Percentiles rank a stretch among this genome's conserved stretches.
phyloP scores from a whole-genome alignment of 2,797 vertebrate genomes.

The Alca torda region DNA sequence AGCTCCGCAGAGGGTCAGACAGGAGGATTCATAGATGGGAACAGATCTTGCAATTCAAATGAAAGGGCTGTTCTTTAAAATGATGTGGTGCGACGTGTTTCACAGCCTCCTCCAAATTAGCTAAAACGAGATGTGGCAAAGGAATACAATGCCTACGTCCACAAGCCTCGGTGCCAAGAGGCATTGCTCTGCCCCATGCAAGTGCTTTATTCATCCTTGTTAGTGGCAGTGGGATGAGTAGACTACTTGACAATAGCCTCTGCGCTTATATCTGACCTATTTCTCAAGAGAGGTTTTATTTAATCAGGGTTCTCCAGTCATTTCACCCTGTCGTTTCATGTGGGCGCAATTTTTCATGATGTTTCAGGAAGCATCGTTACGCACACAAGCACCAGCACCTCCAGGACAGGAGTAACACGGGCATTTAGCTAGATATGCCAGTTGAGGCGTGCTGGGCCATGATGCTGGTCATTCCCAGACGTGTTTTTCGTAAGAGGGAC shows the following conservation, averaged over 20 bases:
- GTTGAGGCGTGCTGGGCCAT: background rate
- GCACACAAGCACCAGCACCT: background rate
- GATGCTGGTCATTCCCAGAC: background rate
- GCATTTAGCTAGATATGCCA: background rate
- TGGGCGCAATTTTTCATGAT: background rate
- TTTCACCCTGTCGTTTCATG: background rate
- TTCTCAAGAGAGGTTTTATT: constrained; percentile 43
- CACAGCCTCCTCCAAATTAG: constrained; percentile 34
- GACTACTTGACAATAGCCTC: constrained; percentile 59
- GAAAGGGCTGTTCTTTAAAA: constrained; percentile 12
- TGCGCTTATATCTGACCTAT: constrained; percentile 44
- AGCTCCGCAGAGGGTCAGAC: background rate
- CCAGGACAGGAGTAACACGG: background rate
- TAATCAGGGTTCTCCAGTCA: constrained; percentile 40
- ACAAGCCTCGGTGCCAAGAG: background rate
- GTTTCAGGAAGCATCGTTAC: background rate
- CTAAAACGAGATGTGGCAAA: constrained; percentile 26
- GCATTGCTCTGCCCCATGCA: background rate
- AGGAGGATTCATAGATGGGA: background rate
- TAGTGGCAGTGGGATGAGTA: constrained; percentile 20
- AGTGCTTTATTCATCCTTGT: constrained; percentile 51
- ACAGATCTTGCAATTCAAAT: background rate
- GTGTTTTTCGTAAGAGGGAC: background rate
- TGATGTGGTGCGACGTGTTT: background rate
- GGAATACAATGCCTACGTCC: constrained; percentile 12